Evolutionary conservation across 2,797 vertebrate species (phyloP), one percentile per base, ranked within the genome.

Genomic region (Oophaga sylvatica): DNA sequence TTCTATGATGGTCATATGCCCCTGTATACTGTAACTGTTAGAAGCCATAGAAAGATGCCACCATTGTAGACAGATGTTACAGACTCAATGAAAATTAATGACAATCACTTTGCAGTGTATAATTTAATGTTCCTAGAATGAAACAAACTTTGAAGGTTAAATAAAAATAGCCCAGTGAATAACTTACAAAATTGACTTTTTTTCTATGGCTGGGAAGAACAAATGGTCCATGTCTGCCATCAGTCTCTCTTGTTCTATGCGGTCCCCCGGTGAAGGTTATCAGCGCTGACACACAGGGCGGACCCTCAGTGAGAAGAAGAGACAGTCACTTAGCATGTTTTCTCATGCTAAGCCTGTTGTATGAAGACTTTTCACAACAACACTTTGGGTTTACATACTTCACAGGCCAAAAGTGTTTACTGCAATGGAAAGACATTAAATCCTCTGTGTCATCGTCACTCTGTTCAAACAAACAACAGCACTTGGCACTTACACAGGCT

Each of bases 321-420:
- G 0, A 87, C 80, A 88, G 85, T 82, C 84, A 89, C 75, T 59
- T 90, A 85, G 90, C 90, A 19, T 90, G 91, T 92, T 92, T 92
- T 90, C 91, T 92, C 84, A 87, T 65, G 83, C 91, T 90, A 90
- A 93, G 92, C 90, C 88, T 85, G 87, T 62, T 22, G 89, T 89
- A 76, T 68, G 89, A 90, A 90, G 83, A 31, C 90, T 90, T 90
- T 79, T 91, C 90, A 93, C 90, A 93, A 67, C 92, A 93, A 85
- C 91, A 92, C 89, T 92, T 90, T 90, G 86, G 0, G 1, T 87
- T 29, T 85, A 88, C 80, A 91, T 90, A 87, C 88, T 75, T 57
- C 89, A 88, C 68, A 62, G 89, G 89, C 90, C 17, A 85, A 0
- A 0, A 0, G 15, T 7, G 0, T 90, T 26, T n/a, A 90, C 48